Conservation (phyloP, 2,888 invertebrate genomes). For the Pocota personata region DNA sequence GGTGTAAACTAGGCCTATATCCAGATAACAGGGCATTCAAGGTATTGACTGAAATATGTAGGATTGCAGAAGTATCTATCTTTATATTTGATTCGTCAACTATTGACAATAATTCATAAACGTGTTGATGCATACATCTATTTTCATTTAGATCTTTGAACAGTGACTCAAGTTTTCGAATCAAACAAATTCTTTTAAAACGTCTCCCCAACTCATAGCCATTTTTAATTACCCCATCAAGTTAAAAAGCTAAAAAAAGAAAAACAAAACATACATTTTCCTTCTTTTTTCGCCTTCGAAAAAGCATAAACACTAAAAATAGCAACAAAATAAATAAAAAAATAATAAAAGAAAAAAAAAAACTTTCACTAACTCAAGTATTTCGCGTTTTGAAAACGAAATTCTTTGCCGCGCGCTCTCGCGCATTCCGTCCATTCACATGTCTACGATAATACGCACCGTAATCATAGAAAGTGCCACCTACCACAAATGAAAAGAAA, state of each 20-base stretch:
- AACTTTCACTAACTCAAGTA: constrained; percentile 68
- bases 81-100: no score
- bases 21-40: no score
- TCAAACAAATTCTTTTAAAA: constrained; percentile 21
- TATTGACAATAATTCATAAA: no score
- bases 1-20: no score
- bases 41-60: no score
- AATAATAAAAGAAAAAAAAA: constrained; percentile 28
- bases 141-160: constrained; percentile 17
- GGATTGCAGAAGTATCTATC: no score
- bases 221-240: constrained; percentile 14
- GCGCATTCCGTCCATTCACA: constrained; percentile 66
- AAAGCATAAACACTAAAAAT: constrained; percentile 32
- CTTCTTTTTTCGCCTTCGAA: neutral
- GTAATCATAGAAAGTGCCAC: constrained; percentile 67
- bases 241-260: constrained; percentile 16
- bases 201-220: neutral
- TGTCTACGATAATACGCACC: constrained; percentile 54
- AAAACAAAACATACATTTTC: constrained; percentile 55
- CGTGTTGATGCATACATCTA: no score
- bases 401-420: constrained; percentile 31
- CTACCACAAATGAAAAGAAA: constrained; percentile 12
- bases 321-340: constrained; percentile 18
- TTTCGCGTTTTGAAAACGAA: constrained; percentile 68
- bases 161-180: constrained; percentile 34